phyloP scores from a whole-genome alignment of 2,888 invertebrate species.

The Carcina quercana region DNA sequence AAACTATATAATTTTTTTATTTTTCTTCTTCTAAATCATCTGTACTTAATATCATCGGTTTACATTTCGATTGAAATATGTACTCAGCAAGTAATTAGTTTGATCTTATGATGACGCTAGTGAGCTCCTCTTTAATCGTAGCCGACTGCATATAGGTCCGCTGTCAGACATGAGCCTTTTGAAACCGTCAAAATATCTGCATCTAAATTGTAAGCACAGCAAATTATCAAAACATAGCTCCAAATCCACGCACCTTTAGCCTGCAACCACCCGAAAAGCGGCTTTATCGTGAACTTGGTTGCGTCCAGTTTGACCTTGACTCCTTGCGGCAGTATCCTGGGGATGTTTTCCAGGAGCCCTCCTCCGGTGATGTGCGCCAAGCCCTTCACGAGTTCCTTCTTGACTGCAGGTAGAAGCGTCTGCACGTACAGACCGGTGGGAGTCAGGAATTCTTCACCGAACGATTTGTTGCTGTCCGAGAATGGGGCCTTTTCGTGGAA shows the following conservation, averaged over 20 bases:
- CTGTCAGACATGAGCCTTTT: no score
- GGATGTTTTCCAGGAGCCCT: slow-evolving; percentile 91
- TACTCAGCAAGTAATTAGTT: no score
- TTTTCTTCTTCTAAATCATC: no score
- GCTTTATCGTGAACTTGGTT: slow-evolving; percentile 79
- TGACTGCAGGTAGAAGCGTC: slow-evolving; percentile 81
- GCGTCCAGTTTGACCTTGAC: slow-evolving; percentile 82
- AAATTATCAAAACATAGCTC: neutral
- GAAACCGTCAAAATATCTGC: no score
- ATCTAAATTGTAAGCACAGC: neutral
- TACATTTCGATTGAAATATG: no score
- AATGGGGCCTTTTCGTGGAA: slow-evolving; percentile 58
- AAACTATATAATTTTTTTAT: no score
- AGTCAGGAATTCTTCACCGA: slow-evolving; percentile 86
- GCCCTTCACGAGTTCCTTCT: slow-evolving; percentile 83
- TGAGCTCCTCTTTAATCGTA: no score
- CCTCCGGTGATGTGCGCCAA: slow-evolving; percentile 97
- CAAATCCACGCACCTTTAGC: slow-evolving; percentile 67
- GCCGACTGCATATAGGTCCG: no score
- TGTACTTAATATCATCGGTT: no score
- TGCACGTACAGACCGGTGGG: slow-evolving; percentile 93
- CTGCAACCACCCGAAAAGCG: slow-evolving; percentile 93
- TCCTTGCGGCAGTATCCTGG: slow-evolving; percentile 83
- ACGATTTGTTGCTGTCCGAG: slow-evolving; percentile 42
- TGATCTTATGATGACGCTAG: no score